phyloP scores from a whole-genome alignment of 2,113 vertebrate genomes.

The Melanotaenia duboulayi region DNA sequence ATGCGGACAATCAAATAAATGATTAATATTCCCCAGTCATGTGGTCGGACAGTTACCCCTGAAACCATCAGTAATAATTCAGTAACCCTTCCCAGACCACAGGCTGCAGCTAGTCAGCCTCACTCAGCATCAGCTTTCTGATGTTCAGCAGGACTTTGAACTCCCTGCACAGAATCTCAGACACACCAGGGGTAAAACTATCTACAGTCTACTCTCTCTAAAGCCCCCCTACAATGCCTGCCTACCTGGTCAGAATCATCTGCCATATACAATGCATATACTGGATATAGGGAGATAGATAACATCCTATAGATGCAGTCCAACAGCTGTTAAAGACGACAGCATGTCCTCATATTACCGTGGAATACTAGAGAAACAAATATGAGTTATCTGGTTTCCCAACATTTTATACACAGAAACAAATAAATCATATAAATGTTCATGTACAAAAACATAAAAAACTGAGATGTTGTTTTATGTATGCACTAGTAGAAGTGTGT shows the following conservation, averaged over 20 bases:
- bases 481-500: constrained; percentile 17
- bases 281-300: neutral
- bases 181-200: constrained; percentile 62
- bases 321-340: constrained; percentile 11
- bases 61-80: constrained; percentile 87
- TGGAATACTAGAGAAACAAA: constrained; percentile 5
- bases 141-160: constrained; percentile 79
- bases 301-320: constrained; percentile 2
- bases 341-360: neutral
- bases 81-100: constrained; percentile 83
- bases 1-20: constrained; percentile 88
- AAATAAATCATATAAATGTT: neutral
- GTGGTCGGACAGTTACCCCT: constrained; percentile 83
- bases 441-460: neutral
- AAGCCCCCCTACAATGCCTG: constrained; percentile 35
- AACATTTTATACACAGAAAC: neutral
- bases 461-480: constrained; percentile 28
- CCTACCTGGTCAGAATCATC: constrained; percentile 47
- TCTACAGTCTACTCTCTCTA: constrained; percentile 51
- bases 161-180: constrained; percentile 62
- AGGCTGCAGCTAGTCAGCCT: constrained; percentile 75
- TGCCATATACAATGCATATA: constrained; percentile 9
- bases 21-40: constrained; percentile 85
- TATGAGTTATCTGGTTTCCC: constrained; percentile 1
- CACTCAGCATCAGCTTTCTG: constrained; percentile 78